Conservation (phyloP, 2,113 vertebrate genomes). For the Semnornis frantzii region DNA sequence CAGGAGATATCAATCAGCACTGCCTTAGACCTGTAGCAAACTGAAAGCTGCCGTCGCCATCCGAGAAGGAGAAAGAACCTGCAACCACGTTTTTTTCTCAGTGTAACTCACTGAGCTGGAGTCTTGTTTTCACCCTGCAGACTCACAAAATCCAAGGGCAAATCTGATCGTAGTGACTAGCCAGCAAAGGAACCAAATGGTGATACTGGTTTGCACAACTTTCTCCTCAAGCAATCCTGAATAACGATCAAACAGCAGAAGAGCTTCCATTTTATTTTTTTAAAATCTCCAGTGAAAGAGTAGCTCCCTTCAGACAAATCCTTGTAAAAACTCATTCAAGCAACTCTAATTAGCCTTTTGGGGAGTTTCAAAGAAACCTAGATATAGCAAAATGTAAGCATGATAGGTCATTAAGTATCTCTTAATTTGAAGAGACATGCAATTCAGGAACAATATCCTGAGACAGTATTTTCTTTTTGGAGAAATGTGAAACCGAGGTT, state of each 20-base stretch:
- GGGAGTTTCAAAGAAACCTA: background rate
- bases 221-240: constrained; percentile 5
- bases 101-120: background rate
- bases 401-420: background rate
- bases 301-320: background rate
- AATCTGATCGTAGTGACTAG: background rate
- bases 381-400: background rate
- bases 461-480: background rate
- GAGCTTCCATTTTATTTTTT: background rate
- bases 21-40: background rate
- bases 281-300: background rate
- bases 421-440: background rate
- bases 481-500: background rate
- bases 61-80: background rate
- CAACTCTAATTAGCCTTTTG: background rate
- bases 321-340: background rate
- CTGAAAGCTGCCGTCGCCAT: background rate
- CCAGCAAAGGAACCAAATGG: background rate
- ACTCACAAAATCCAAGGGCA: background rate
- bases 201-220: background rate
- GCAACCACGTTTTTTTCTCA: background rate
- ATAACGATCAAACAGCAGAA: background rate
- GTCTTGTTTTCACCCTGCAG: background rate
- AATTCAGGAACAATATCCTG: background rate
- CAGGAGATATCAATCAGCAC: background rate